These are phyloP conservation scores for Eriosoma lanigerum DNA, from an alignment of 1,140 invertebrate genomes.

Conservation along the genomic window DNA sequence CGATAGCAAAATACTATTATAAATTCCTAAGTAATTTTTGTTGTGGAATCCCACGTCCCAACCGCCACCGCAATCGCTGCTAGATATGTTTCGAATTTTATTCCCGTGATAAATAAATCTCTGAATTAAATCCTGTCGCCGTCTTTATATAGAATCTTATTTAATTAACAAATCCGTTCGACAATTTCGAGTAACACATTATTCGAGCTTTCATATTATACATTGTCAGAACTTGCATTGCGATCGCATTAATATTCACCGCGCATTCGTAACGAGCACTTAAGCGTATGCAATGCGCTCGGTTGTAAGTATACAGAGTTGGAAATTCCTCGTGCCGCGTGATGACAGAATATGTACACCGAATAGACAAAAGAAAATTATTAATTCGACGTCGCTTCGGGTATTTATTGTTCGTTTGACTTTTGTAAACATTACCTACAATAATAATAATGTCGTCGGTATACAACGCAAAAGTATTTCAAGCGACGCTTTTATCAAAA, in stretches of 20 bases:
- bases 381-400: slow-evolving; percentile 28
- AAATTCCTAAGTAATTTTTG: no score
- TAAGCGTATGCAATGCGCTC: slow-evolving; percentile 23
- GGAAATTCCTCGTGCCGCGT: slow-evolving; percentile 18
- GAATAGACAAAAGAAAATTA: slow-evolving; percentile 33
- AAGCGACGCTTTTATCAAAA: no score
- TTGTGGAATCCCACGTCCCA: no score
- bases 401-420: slow-evolving; percentile 2
- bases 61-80: no score
- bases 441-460: no score
- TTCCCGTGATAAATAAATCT: slow-evolving; percentile 8
- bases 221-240: neutral
- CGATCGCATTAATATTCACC: slow-evolving; percentile 44
- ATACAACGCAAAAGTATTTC: no score
- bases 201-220: neutral
- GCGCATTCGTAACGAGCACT: slow-evolving; percentile 30
- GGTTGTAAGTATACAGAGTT: slow-evolving; percentile 2
- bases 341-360: neutral
- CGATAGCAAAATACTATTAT: no score
- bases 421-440: neutral
- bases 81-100: neutral
- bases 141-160: neutral
- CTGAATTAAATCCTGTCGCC: neutral
- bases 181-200: neutral
- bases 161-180: slow-evolving; percentile 23